Evolutionary conservation across 2,797 vertebrate genomes (phyloP).

Genomic region (Gorsachius magnificus): DNA sequence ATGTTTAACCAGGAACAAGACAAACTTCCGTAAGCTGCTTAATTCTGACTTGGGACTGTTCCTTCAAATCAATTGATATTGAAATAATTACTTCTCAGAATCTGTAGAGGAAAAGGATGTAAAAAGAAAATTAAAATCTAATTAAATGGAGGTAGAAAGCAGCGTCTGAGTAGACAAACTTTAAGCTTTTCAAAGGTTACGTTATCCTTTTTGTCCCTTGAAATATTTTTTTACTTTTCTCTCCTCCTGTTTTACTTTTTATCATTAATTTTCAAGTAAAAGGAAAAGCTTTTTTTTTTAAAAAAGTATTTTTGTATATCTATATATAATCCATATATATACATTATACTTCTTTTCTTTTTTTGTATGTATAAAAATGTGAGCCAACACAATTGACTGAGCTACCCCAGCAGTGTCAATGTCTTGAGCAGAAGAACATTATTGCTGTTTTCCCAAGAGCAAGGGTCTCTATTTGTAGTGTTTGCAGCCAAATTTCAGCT

Average conservation of each 20-base stretch:
- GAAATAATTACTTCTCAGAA: constrained; percentile 70
- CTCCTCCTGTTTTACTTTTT: neutral
- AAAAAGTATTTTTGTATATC: neutral
- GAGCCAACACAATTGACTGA: neutral
- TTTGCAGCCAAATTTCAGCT: neutral
- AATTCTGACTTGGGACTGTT: constrained; percentile 66
- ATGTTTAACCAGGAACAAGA: constrained; percentile 64
- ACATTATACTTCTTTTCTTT: neutral
- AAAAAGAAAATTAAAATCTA: constrained; percentile 75
- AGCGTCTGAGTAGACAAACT: constrained; percentile 51
- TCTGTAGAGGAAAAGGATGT: constrained; percentile 61
- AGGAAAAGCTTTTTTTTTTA: neutral
- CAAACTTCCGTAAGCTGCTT: constrained; percentile 72
- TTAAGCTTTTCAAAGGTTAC: constrained; percentile 68
- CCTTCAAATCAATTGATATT: constrained; percentile 64
- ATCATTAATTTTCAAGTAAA: neutral
- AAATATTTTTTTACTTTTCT: neutral
- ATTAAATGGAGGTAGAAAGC: constrained; percentile 64
- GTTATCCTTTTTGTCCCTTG: constrained; percentile 34
- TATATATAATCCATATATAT: neutral
- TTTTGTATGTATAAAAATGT: neutral
- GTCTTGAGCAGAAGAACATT: neutral
- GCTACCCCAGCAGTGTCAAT: neutral
- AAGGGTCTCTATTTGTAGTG: neutral
- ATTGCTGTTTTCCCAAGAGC: neutral